Percentiles rank a stretch among this genome's conserved stretches.
Conservation (phyloP, 2,113 vertebrate species). For the Aegithalos caudatus region DNA sequence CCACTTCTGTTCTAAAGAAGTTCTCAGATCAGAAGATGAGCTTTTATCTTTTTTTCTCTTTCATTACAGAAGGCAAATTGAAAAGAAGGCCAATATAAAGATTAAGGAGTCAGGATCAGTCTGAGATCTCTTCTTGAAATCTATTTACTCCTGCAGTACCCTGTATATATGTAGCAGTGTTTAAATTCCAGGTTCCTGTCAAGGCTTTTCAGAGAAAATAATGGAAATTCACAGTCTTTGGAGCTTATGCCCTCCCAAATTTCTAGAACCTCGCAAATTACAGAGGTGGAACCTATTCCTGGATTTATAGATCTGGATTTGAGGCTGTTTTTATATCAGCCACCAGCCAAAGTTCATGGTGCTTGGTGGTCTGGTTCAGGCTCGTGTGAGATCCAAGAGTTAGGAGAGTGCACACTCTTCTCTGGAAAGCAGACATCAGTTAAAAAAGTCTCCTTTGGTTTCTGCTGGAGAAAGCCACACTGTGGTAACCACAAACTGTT, state of each 20-base stretch:
- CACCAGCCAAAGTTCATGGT: neutral
- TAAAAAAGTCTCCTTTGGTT: neutral
- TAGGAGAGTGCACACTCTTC: neutral
- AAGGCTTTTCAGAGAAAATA: neutral
- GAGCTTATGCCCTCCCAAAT: neutral
- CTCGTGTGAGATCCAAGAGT: neutral
- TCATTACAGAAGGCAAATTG: neutral
- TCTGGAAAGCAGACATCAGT: neutral
- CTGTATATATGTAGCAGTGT: neutral
- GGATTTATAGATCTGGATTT: neutral
- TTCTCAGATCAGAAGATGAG: neutral
- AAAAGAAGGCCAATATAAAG: neutral
- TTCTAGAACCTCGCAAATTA: neutral
- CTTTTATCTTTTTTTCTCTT: neutral
- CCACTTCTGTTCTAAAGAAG: neutral
- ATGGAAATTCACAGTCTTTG: neutral
- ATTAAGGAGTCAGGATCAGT: neutral
- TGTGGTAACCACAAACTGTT: neutral
- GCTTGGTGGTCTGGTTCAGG: slow-evolving; percentile 6
- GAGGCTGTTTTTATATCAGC: neutral
- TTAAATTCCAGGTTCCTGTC: neutral
- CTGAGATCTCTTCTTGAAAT: neutral
- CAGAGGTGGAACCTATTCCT: neutral
- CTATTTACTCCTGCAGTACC: neutral
- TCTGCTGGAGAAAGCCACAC: neutral